Conservation (phyloP, 1,140 invertebrate species). For the Laupala kohalensis region DNA sequence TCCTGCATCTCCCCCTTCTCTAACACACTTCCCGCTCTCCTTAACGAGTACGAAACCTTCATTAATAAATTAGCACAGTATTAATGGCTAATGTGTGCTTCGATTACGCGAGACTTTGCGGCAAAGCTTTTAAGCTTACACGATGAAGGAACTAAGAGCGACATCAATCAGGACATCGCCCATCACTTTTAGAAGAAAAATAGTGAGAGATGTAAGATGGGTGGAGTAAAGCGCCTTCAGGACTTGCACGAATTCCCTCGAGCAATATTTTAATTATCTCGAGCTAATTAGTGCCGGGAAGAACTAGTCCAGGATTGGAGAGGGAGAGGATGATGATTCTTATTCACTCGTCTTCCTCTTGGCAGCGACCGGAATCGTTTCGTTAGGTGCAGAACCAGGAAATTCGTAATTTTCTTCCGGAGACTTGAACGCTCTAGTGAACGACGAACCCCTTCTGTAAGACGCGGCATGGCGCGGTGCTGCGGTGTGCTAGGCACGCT, state of each 20-base stretch:
- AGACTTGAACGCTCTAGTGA: neutral
- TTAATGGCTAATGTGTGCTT: neutral
- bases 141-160: neutral
- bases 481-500: neutral
- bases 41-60: neutral
- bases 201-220: neutral
- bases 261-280: neutral
- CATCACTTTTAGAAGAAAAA: neutral
- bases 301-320: neutral
- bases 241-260: neutral
- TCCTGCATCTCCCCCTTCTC: too few species aligned
- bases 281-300: neutral
- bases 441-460: neutral
- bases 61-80: neutral
- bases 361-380: neutral
- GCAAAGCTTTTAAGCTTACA: neutral
- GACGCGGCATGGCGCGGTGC: too few species aligned
- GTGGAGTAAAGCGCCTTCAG: neutral
- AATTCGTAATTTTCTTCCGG: neutral
- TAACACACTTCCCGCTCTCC: neutral
- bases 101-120: neutral
- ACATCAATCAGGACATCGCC: neutral
- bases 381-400: neutral
- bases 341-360: neutral
- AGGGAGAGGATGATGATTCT: neutral